phyloP scores from a whole-genome alignment of 2,888 invertebrate genomes.

The Drosophila seclusa region DNA sequence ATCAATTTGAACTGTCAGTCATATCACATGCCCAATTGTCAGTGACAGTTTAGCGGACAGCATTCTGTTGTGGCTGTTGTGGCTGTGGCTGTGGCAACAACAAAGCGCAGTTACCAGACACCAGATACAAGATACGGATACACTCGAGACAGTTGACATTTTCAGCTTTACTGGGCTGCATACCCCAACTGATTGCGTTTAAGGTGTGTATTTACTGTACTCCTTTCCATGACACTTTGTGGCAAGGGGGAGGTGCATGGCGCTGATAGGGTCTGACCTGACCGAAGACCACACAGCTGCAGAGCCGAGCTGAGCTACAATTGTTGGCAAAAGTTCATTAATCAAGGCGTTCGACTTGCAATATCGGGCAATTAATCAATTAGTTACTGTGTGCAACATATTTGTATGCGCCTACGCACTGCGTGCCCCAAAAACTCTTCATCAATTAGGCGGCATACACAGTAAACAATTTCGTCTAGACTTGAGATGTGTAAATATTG shows the following conservation, averaged over 20 bases:
- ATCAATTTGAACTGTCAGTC: constrained; percentile 74
- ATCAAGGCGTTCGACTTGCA: constrained; percentile 42
- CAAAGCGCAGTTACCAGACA: constrained; percentile 16
- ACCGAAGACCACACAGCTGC: constrained; percentile 31
- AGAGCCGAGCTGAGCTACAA: background rate
- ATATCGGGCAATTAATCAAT: constrained; percentile 35
- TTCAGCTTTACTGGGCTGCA: constrained; percentile 46
- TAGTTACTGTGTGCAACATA: constrained; percentile 66
- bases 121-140: constrained; percentile 20
- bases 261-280: constrained; percentile 15
- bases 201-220: constrained; percentile 41
- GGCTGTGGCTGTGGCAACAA: constrained; percentile 2
- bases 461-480: background rate
- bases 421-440: constrained; percentile 35
- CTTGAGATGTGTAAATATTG: background rate
- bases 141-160: constrained; percentile 59
- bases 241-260: background rate
- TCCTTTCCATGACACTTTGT: constrained; percentile 35
- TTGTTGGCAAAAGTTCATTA: constrained; percentile 46
- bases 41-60: constrained; percentile 71
- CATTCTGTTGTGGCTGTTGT: constrained; percentile 14
- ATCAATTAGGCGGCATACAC: constrained; percentile 62
- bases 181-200: constrained; percentile 43
- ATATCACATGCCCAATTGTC: constrained; percentile 67
- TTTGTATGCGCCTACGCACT: constrained; percentile 63